These are phyloP conservation scores for Gasterosteus aculeatus DNA, from an alignment of 2,113 vertebrate genomes.

Conservation along the genomic window DNA sequence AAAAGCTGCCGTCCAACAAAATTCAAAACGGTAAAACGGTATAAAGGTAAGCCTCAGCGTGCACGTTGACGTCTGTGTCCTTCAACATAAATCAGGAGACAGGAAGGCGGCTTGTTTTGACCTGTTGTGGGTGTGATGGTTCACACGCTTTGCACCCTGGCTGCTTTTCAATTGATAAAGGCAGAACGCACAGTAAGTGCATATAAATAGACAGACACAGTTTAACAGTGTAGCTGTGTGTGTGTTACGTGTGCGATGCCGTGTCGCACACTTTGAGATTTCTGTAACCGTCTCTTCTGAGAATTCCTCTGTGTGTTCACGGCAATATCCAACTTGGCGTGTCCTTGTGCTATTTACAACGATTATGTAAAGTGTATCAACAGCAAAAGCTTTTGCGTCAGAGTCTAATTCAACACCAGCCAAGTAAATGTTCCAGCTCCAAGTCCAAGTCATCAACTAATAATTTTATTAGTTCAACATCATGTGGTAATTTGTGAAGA, in stretches of 20 bases:
- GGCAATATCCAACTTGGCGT: neutral
- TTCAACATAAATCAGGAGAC: neutral
- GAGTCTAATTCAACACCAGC: neutral
- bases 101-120: neutral
- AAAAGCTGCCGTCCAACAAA: too few relatives aligned
- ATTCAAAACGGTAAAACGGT: conserved; percentile 26
- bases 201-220: conserved; percentile 37
- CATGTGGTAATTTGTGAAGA: neutral
- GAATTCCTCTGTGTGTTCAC: neutral
- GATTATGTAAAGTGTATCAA: neutral
- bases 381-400: neutral
- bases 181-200: neutral
- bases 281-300: neutral
- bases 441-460: too few relatives aligned
- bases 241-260: conserved; percentile 25
- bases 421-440: neutral
- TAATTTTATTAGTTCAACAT: neutral
- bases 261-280: neutral
- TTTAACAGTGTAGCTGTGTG: conserved; percentile 25
- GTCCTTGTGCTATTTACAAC: neutral
- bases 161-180: conserved; percentile 25
- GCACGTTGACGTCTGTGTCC: neutral
- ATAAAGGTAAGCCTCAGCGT: too few relatives aligned
- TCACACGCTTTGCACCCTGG: neutral
- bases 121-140: neutral